Base-by-base conservation (phyloP, 2,113 vertebrate species). In the Gallinago jamesoni region DNA sequence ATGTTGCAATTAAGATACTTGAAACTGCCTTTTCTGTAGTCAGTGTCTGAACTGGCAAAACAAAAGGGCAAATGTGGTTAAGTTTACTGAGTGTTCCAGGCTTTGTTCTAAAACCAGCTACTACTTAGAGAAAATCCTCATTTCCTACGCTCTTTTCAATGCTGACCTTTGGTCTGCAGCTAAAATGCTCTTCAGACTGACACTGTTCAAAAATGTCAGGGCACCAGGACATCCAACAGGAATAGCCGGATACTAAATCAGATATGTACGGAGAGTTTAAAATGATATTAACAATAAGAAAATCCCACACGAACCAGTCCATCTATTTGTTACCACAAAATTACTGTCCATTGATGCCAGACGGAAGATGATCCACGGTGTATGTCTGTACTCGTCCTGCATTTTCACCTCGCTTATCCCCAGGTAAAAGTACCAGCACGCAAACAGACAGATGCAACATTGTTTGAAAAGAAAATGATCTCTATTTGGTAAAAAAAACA, bases 1-100 rank as follows among this genome's bases (percentile, higher is more conserved):
- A 47, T 31, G 57, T 39, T 89, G 78, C 82, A 96, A 87, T 62
- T 37, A 28, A 68, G 35, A 52, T 52, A 72, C 31, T 52, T 68
- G 90, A 82, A 93, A 64, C 85, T 72, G 90, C 48, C 90, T 56
- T 87, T 93, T 73, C 72, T 66, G 86, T 24, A 66, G 90, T 52
- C 93, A 52, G 56, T 9, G 39, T 24, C 89, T 94, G 92, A 81
- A 55, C 70, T 57, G 74, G 22, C 72, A 70, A 67, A 91, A 91
- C 21, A 52, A 41, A 87, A 92, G 62, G 89, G 83, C 33, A 76
- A 78, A 76, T 12, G 69, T 48, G 64, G 72, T 62, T 17, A 57
- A 24, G 35, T 47, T 72, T 35, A 15, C 21, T 3, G 20, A 69
- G 67, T 11, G 37, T 75, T 77, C 78, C 39, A 50, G 79, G 68